Evolutionary conservation across 1,140 invertebrate genomes (phyloP), one percentile per base, ranked within the genome.

Genomic region (Periplaneta americana): DNA sequence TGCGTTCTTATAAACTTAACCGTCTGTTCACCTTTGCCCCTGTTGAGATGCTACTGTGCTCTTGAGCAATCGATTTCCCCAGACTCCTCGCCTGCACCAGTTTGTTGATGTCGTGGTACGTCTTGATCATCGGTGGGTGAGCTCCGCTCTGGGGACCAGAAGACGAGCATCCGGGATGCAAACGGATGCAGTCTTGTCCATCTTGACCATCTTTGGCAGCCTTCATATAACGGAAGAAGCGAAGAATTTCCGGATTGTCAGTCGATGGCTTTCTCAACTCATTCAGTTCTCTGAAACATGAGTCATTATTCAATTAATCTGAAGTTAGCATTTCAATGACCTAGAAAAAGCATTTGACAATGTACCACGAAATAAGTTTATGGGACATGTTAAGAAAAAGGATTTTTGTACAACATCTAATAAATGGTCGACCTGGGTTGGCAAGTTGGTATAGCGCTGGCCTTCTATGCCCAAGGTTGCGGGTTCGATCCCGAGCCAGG

Each of bases 201-300:
- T 96, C 95, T 85, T 97, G 95, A 0, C 95, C 95, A 83, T 95
- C 93, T 84, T 96, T 94, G 10, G 95, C 95, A 1, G 95, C 95
- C 83, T 95, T 93, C 95, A 97, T 96, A 87, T 96, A 96, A 74
- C 92, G 92, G 91, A 96, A 97, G 89, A 96, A 97, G 37, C 95
- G 89, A 18, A 97, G 87, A 36, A 96, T 95, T 82, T 96, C 95
- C 10, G 94, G 93, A 86, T 96, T 96, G 86, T 96, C 95, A 2
- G 92, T 93, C 1, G 94, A 93, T 4, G 95, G 95, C 78, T 95
- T 94, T 18, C 94, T 90, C 36, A 97, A 88, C 85, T 96, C 95
- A 86, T 96, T 96, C 75, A 96, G 87, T 85, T 96, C 95, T 82
- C 94, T 95, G 88, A 22, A 87, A 90, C 13, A 11, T 22, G 13